Percentiles rank a stretch among this genome's conserved stretches.
phyloP scores from a whole-genome alignment of 2,797 vertebrate genomes.

The Channallabes apus region DNA sequence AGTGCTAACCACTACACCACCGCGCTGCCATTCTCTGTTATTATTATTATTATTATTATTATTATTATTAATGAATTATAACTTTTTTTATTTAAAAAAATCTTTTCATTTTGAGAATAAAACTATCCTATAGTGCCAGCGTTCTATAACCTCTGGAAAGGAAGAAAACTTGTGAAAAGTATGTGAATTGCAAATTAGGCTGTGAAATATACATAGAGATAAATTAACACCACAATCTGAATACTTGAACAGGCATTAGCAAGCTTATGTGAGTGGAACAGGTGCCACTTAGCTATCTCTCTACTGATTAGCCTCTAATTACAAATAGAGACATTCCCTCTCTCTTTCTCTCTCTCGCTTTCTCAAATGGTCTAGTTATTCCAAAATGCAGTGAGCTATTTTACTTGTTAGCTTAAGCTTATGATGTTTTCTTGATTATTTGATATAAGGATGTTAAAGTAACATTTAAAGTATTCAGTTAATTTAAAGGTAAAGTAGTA shows the following conservation, averaged over 20 bases:
- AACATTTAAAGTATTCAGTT: too few relatives aligned
- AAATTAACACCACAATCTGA: not conserved
- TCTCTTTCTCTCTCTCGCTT: not conserved
- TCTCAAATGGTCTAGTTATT: not conserved
- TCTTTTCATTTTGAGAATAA: not conserved
- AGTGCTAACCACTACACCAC: too few relatives aligned
- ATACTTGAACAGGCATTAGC: constrained; percentile 38
- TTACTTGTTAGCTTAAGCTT: too few relatives aligned
- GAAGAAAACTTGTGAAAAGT: not conserved
- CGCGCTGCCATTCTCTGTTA: too few relatives aligned
- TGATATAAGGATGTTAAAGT: too few relatives aligned
- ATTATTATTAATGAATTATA: not conserved
- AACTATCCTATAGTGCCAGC: not conserved
- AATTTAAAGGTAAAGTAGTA: too few relatives aligned
- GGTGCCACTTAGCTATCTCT: constrained; percentile 24
- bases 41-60: too few relatives aligned
- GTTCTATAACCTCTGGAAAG: not conserved
- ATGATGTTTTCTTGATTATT: too few relatives aligned
- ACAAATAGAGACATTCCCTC: not conserved
- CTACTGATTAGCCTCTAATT: constrained; percentile 37
- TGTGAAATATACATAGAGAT: not conserved
- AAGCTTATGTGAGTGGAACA: constrained; percentile 7
- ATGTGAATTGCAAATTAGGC: constrained; percentile 3
- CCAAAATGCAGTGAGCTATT: too few relatives aligned
- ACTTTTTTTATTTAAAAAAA: not conserved